Evolutionary conservation across 1,140 invertebrate species (phyloP).

Genomic region (Gryon sp.): DNA sequence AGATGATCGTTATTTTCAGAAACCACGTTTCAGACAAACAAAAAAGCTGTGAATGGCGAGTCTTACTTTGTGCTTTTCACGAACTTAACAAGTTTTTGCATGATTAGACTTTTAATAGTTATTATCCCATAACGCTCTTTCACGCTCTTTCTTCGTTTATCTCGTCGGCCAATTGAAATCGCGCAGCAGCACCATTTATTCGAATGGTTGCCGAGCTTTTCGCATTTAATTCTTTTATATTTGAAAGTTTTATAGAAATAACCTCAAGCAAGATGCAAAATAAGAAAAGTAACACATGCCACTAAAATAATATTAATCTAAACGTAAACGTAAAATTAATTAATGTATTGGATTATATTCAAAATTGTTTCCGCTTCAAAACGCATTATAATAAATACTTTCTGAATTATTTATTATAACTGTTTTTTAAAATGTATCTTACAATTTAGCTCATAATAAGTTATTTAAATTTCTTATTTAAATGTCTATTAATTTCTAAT

Average conservation of each 20-base stretch:
- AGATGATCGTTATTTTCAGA: conserved; percentile 7
- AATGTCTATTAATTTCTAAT: too few species aligned
- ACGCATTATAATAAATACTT: too few species aligned
- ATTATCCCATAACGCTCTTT: conserved; percentile 59
- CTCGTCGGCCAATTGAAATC: conserved; percentile 65
- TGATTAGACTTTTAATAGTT: conserved; percentile 70
- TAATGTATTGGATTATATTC: too few species aligned
- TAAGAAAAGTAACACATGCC: conserved; percentile 18
- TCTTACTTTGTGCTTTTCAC: conserved; percentile 41
- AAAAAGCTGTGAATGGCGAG: conserved; percentile 32
- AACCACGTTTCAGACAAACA: neutral
- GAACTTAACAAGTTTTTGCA: conserved; percentile 68
- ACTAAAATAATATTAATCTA: too few species aligned
- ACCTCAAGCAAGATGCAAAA: conserved; percentile 48
- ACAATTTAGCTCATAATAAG: too few species aligned
- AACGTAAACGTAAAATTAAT: conserved; percentile 46
- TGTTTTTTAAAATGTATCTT: too few species aligned
- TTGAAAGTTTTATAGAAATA: conserved; percentile 38
- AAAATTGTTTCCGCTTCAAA: too few species aligned
- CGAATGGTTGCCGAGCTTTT: conserved; percentile 42
- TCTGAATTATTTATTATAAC: too few species aligned
- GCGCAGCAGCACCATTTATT: conserved; percentile 50
- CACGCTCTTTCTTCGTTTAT: conserved; percentile 58
- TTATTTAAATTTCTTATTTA: too few species aligned
- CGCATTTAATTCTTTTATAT: conserved; percentile 52